Base-by-base conservation (phyloP, 2,797 vertebrate genomes). In the Carapus acus region DNA sequence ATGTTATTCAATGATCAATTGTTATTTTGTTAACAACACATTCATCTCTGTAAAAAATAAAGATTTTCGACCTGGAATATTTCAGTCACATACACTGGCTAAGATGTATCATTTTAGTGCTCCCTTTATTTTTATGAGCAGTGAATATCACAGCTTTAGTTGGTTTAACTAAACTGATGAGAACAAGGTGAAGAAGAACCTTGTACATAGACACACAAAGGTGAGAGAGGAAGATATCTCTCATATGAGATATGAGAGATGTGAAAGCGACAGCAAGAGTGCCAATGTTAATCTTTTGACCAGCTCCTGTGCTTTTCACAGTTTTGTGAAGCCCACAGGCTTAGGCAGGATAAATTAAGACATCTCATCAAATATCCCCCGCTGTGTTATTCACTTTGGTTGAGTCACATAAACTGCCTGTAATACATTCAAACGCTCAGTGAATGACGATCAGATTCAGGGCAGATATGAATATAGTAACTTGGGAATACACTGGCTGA, bases 381-480 rank as follows among this genome's bases (percentile, higher is more conserved):
- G 51, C 58, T 81, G 67, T 77, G 69, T 82, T 71, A 78, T 75
- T 78, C 49, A 75, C 77, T 73, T 62, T 39, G 38, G 65, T 65
- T 63, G 69, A 64, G 53, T 72, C 66, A 69, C 2, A 22, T 48
- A 52, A 54, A 41, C 64, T 54, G 37, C 55, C 68, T 65, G 23
- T 27, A 62, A 67, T 57, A 62, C 53, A 49, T 52, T 34, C 51
- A 42, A 36, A 42, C 21, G 37, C 54, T 49, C 40, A 49, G 49
- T 1, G 42, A 58, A 27, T 0, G 0, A 3, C 47, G 54, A 27
- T 16, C 54, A 49, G 49, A 62, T 55, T 51, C 43, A 67, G 17
- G 42, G 29, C 23, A 37, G 45, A 59, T n/a, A 2, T 45, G 37
- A n/a, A n/a, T 2, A 7, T 24, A 20, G 38, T 49, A 46, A 36